Conservation (phyloP, 2,797 vertebrate species). For the Hydrophis major region DNA sequence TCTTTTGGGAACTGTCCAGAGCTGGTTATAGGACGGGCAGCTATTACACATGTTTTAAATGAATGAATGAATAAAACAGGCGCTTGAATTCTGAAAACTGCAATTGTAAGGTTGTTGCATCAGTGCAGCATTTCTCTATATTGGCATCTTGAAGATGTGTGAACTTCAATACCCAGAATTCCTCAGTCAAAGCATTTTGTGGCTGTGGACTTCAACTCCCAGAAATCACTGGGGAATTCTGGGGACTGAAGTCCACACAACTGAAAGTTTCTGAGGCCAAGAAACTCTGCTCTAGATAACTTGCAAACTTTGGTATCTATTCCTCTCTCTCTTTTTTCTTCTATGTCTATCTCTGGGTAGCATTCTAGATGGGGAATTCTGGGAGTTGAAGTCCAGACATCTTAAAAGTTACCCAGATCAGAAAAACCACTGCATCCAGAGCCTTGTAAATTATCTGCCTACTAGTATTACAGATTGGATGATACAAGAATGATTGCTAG, state of each 20-base stretch:
- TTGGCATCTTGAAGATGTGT: not conserved
- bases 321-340: not conserved
- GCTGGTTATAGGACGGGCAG: not conserved
- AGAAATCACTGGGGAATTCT: not conserved
- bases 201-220: not conserved
- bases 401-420: not conserved
- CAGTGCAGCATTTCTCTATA: rapidly evolving
- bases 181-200: not conserved
- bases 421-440: rapidly evolving
- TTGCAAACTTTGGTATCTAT: not conserved
- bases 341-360: not conserved
- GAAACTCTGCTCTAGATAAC: not conserved
- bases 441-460: rapidly evolving
- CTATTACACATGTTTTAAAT: not conserved
- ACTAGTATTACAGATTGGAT: not conserved
- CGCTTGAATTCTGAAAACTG: rapidly evolving
- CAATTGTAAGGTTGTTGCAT: not conserved
- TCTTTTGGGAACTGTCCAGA: not conserved
- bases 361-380: not conserved
- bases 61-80: not conserved
- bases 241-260: not conserved
- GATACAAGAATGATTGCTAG: not conserved
- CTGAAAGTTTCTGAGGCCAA: not conserved
- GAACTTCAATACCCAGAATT: not conserved
- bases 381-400: not conserved